Conservation (phyloP, 2,888 invertebrate species). For the Cephus runcator region DNA sequence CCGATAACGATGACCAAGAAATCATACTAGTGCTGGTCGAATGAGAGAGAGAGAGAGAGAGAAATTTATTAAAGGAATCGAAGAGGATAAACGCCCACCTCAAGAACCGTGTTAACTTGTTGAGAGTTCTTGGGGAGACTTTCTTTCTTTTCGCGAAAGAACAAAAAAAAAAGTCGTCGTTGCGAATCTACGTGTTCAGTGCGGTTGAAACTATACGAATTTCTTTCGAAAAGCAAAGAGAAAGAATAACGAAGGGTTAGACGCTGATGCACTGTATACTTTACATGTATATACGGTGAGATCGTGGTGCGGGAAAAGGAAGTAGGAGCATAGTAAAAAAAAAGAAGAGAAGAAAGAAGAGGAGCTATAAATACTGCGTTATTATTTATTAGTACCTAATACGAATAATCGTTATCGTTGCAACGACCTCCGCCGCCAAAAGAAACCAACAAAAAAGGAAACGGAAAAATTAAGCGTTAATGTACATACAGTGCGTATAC, state of each 20-base stretch:
- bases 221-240: not conserved
- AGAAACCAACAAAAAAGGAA: constrained; percentile 5
- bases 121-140: constrained; percentile 57
- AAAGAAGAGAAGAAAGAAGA: not conserved
- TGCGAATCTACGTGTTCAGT: not conserved
- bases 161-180: constrained; percentile 9
- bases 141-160: constrained; percentile 11
- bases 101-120: constrained; percentile 63
- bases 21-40: not conserved
- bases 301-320: not conserved
- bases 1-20: not conserved
- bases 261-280: constrained; percentile 3
- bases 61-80: constrained; percentile 37
- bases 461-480: constrained; percentile 17
- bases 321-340: not conserved
- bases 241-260: not conserved
- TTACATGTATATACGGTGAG: constrained; percentile 38
- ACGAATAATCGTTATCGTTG: not conserved
- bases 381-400: not conserved
- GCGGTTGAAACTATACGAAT: not conserved
- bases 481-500: constrained; percentile 21
- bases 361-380: not conserved
- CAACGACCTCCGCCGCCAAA: not conserved
- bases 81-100: constrained; percentile 27
- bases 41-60: constrained; percentile 24